Evolutionary conservation across 2,888 invertebrate genomes (phyloP).

Genomic region (Aphrophora alni): DNA sequence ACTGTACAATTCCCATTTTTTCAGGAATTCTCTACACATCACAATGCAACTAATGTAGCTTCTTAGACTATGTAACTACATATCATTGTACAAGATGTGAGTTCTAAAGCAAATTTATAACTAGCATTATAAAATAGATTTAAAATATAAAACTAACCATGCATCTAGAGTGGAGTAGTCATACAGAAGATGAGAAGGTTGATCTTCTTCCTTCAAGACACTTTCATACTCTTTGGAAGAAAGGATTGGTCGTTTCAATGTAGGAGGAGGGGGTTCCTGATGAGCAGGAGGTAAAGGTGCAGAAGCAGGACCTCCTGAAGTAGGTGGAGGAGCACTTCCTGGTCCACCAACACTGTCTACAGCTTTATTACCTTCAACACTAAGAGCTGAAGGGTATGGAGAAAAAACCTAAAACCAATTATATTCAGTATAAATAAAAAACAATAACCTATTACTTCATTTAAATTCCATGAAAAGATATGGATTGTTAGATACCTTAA

Average conservation of each 20-base stretch:
- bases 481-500: too few relatives aligned
- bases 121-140: too few relatives aligned
- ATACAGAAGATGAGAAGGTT: constrained; percentile 81
- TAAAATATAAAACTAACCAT: constrained; percentile 82
- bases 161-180: constrained; percentile 86
- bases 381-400: constrained; percentile 60
- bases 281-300: constrained; percentile 61
- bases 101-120: too few relatives aligned
- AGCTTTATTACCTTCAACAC: constrained; percentile 50
- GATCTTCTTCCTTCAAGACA: constrained; percentile 75
- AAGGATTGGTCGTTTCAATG: constrained; percentile 77
- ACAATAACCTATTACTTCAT: too few relatives aligned
- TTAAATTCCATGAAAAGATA: too few relatives aligned
- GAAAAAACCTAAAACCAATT: constrained; percentile 51
- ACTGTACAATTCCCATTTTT: too few relatives aligned
- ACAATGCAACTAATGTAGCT: too few relatives aligned
- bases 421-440: background rate
- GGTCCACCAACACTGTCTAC: constrained; percentile 57
- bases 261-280: constrained; percentile 62
- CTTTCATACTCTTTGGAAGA: constrained; percentile 79
- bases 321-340: constrained; percentile 53
- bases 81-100: too few relatives aligned
- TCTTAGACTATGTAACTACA: too few relatives aligned
- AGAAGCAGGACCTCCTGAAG: constrained; percentile 45
- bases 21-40: too few relatives aligned